A percentile compares a stretch with the other conserved stretches of the same genome.
These are phyloP conservation scores for Anhinga anhinga DNA, from an alignment of 2,113 vertebrate genomes.

Conservation along the genomic window DNA sequence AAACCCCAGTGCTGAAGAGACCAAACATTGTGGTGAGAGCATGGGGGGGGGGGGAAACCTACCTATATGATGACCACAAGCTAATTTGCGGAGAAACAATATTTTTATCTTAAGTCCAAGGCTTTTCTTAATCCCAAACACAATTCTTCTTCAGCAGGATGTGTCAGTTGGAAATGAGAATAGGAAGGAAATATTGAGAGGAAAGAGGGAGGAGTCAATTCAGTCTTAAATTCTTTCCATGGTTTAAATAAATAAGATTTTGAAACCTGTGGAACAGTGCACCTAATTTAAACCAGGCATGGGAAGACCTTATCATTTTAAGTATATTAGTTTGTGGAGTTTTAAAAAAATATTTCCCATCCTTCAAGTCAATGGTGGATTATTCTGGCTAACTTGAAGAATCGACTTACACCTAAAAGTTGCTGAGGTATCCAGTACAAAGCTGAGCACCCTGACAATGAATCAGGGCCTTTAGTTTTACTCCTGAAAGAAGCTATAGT, in stretches of 20 bases:
- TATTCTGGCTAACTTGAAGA: neutral
- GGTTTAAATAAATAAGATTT: neutral
- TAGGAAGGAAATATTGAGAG: neutral
- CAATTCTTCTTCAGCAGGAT: neutral
- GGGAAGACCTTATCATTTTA: neutral
- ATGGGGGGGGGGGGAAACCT: accelerated
- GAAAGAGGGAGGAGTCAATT: neutral
- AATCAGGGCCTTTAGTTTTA: neutral
- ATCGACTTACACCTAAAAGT: neutral
- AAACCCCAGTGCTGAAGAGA: neutral
- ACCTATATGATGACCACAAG: neutral
- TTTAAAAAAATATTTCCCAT: neutral
- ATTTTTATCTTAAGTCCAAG: neutral
- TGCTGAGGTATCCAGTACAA: neutral
- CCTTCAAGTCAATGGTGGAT: neutral
- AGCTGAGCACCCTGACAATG: neutral
- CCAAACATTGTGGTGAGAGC: neutral
- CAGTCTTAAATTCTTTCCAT: neutral
- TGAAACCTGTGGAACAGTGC: neutral
- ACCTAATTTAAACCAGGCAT: neutral
- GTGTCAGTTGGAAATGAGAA: neutral
- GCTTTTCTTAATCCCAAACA: neutral
- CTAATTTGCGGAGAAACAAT: neutral
- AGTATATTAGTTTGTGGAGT: neutral
- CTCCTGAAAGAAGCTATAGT: neutral